A percentile compares a stretch with the other conserved stretches of the same genome.
Conservation (phyloP, 2,888 invertebrate species). For the Pseudanteris insignis region DNA sequence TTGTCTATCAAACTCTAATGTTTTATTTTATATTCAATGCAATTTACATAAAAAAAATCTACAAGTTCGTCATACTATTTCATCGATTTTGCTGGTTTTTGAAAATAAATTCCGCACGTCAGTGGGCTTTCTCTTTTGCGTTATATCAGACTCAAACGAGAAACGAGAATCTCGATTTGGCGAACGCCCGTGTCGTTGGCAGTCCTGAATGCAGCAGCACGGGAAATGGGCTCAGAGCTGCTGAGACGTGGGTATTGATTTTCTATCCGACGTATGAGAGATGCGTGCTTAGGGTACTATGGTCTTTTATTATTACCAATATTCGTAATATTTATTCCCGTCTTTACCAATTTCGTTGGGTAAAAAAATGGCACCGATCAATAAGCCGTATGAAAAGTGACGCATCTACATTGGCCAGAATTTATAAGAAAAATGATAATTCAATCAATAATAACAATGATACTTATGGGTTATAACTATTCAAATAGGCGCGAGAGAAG, state of each 20-base stretch:
- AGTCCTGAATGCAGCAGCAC: slow-evolving; percentile 54
- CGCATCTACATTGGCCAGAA: too few relatives aligned
- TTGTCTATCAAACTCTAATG: neutral
- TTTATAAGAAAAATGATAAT: neutral
- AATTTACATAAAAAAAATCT: too few relatives aligned
- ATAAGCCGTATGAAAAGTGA: too few relatives aligned
- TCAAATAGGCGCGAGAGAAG: too few relatives aligned
- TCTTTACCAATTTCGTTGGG: too few relatives aligned
- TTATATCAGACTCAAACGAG: slow-evolving; percentile 34
- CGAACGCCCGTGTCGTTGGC: slow-evolving; percentile 51
- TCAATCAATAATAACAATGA: too few relatives aligned
- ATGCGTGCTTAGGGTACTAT: slow-evolving; percentile 59
- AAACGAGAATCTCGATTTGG: slow-evolving; percentile 51
- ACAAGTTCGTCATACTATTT: too few relatives aligned
- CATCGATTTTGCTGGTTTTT: slow-evolving; percentile 26
- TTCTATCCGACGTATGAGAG: slow-evolving; percentile 62
- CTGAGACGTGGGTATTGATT: slow-evolving; percentile 61
- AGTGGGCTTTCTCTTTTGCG: slow-evolving; percentile 21
- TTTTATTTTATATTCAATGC: slow-evolving; percentile 6
- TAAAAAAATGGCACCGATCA: too few relatives aligned
- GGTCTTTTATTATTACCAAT: slow-evolving; percentile 43
- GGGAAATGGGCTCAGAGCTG: slow-evolving; percentile 58
- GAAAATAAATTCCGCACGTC: slow-evolving; percentile 31
- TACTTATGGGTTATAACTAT: too few relatives aligned
- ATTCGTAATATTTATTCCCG: slow-evolving; percentile 40